Evolutionary conservation across 2,888 invertebrate genomes (phyloP), one percentile per base, ranked within the genome.

Genomic region (Eledona agricola): DNA sequence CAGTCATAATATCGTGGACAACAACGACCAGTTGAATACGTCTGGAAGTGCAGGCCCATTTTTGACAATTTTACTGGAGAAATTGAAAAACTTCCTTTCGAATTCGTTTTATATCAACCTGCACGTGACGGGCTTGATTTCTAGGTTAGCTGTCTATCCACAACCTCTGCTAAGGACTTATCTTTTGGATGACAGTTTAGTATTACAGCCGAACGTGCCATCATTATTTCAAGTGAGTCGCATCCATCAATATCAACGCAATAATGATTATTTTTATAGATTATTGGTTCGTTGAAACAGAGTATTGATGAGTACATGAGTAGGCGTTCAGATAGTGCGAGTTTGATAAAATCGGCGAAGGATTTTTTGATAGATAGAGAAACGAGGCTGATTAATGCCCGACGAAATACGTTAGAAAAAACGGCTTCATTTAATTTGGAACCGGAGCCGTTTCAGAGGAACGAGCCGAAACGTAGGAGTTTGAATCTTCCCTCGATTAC

Each of bases 201-300:
- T 91, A 62, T 85, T 94, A 70, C 93, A 94, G 73, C 94, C 95
- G 1, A 90, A 90, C 70, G 90, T 96, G 71, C 90, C 92, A 72
- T 94, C 93, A 2, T 81, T 96, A 58, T 89, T 90, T 75, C 95
- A 95, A 85, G 95, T 93, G 72, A 74, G 35, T 55, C 29, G 28
- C 26, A 22, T 26, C n/a, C n/a, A n/a, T n/a, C n/a, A n/a, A n/a
- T n/a, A n/a, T n/a, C n/a, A n/a, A n/a, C n/a, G n/a, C n/a, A 12
- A 38, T 29, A 4, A 34, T 32, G 1, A 25, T 47, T 35, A 45
- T 16, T 23, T 52, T 11, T 45, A 11, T 70, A 89, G 88, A 85
- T 91, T 57, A 78, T 93, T 63, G 86, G 87, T 51, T 84, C 87
- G 31, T 78, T 96, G 31, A 92, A 93, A 67, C 90, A 93, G 62